phyloP scores from a whole-genome alignment of 2,797 vertebrate genomes.

The Thripadectes ignobilis region DNA sequence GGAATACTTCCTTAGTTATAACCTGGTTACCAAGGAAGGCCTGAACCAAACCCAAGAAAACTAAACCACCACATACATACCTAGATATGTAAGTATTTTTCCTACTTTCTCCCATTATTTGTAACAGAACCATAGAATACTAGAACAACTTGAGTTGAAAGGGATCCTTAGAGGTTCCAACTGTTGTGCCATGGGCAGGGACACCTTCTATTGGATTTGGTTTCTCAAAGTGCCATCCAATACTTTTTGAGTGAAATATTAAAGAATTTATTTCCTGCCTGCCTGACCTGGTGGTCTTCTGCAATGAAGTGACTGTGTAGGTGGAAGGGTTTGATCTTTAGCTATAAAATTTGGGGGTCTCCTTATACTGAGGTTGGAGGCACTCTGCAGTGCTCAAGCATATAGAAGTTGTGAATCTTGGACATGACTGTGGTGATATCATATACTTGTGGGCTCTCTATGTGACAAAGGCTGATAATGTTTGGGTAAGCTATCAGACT shows the following conservation, averaged over 20 bases:
- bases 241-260: not conserved
- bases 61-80: no score
- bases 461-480: not conserved
- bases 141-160: not conserved
- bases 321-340: not conserved
- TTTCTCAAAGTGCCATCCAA: not conserved
- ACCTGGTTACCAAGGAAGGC: no score
- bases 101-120: not conserved
- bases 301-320: not conserved
- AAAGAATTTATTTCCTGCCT: not conserved
- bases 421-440: not conserved
- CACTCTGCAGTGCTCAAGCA: not conserved
- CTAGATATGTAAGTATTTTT: not conserved
- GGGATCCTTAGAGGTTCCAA: not conserved
- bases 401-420: not conserved
- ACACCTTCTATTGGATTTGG: not conserved
- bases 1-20: no score
- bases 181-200: accelerated
- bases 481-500: not conserved
- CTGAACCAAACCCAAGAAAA: no score
- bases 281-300: not conserved
- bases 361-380: not conserved
- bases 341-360: not conserved
- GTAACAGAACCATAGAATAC: not conserved
- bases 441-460: not conserved